A percentile compares a stretch with the other conserved stretches of the same genome.
Evolutionary conservation across 1,140 invertebrate genomes (phyloP).

Genomic region (Arctopsyche grandis): DNA sequence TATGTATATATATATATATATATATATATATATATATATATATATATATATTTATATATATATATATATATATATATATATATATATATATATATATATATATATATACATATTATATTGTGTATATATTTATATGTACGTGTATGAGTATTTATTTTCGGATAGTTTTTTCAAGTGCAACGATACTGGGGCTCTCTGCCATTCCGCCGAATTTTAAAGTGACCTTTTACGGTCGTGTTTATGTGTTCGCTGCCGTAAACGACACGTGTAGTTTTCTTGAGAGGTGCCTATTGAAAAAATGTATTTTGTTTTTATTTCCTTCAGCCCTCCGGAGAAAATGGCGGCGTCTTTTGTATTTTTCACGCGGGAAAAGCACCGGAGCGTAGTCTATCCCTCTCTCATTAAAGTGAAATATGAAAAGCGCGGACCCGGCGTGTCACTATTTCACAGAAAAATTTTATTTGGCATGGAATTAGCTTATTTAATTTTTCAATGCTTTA

Average conservation of each 20-base stretch:
- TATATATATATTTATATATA: too few species aligned
- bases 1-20: too few species aligned
- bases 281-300: neutral
- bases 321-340: neutral
- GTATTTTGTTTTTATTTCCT: slow-evolving; percentile 32
- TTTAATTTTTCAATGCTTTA: too few species aligned
- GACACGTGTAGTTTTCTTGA: slow-evolving; percentile 24
- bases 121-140: too few species aligned
- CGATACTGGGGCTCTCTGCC: slow-evolving; percentile 9
- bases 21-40: too few species aligned
- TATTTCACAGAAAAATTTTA: too few species aligned
- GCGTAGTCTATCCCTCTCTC: neutral
- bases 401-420: slow-evolving; percentile 24
- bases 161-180: neutral
- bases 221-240: slow-evolving; percentile 41
- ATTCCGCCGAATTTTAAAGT: slow-evolving; percentile 41
- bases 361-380: slow-evolving; percentile 2
- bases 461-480: too few species aligned
- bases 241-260: slow-evolving; percentile 33
- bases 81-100: too few species aligned
- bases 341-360: slow-evolving; percentile 19
- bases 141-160: too few species aligned
- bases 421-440: neutral
- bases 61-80: too few species aligned
- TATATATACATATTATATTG: too few species aligned